phyloP scores from a whole-genome alignment of 2,797 vertebrate species.

The Lithobates sylvaticus region DNA sequence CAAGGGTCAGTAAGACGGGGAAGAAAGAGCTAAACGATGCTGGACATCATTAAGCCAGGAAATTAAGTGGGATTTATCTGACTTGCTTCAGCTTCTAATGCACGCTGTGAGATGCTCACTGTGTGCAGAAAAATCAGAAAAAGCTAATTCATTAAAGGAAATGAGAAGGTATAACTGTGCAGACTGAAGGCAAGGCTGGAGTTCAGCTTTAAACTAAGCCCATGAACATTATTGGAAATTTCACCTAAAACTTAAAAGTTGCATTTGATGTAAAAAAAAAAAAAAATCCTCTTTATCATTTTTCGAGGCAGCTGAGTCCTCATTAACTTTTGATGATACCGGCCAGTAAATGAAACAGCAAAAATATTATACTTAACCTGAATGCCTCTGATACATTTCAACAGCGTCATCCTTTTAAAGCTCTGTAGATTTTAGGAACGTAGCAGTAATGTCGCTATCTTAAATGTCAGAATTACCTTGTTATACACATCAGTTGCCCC shows the following conservation, averaged over 20 bases:
- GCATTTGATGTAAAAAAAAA: background rate
- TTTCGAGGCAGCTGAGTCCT: background rate
- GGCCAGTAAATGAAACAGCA: constrained; percentile 21
- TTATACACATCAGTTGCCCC: constrained; percentile 53
- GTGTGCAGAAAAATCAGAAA: no score
- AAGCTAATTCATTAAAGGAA: no score
- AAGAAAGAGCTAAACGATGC: no score
- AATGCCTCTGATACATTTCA: constrained; percentile 7
- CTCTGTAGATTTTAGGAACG: constrained; percentile 28
- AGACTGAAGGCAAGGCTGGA: no score
- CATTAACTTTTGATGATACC: constrained; percentile 15
- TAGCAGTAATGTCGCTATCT: constrained; percentile 41
- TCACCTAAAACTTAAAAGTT: constrained; percentile 3
- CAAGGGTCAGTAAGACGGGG: no score
- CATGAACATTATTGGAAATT: background rate
- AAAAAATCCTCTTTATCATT: constrained; percentile 1
- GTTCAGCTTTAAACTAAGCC: background rate
- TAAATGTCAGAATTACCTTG: constrained; percentile 60
- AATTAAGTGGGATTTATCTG: no score
- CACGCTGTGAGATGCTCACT: no score
- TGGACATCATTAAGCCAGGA: no score
- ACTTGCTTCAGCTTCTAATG: no score
- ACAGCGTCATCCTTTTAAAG: constrained; percentile 26
- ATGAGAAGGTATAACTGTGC: no score
- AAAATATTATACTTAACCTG: constrained; percentile 34